Base-by-base conservation (phyloP, 2,888 invertebrate genomes). In the Macropis europaea region DNA sequence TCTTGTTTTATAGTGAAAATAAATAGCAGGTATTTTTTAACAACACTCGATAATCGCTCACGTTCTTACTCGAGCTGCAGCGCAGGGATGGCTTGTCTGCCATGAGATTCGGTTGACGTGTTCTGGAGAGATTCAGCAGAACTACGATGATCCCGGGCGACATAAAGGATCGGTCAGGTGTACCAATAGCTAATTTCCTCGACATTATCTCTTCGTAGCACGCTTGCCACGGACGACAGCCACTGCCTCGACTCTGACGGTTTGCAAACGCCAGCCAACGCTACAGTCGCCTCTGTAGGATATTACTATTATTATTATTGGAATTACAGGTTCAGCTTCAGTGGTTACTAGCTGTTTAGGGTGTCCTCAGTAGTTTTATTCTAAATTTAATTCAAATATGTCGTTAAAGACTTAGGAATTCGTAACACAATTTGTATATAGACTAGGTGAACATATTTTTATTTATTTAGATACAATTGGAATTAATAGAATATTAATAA, bases 141-240 rank as follows among this genome's bases (percentile, higher is more conserved):
- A 71, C 71, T 75, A 75, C 71, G 62, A 70, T 67, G 66, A 69
- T 69, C 61, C 38, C 42, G 50, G 15, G 42, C 53, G 48, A 59
- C 54, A 50, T 72, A 82, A 71, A 67, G 76, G 75, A 76, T 76
- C 71, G 76, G 48, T 56, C 76, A 74, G 79, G 73, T 75, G 69
- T 69, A 66, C 72, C 68, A 76, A 72, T 76, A 72, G 48, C 75
- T 80, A 75, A 72, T 77, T 75, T 75, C 67, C 48, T 60, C 59
- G 73, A 76, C 81, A 79, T 82, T 79, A 82, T 82, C 79, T 76
- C 67, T 30, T 48, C 56, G 68, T 32, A 63, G 73, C 77, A 77
- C 77, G 64, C 75, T 73, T 54, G 40, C 69, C 57, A 66, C 59
- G 47, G 48, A 48, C 56, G 60, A 54, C 63, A 32, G 47, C 24